Percentiles rank a stretch among this genome's conserved stretches.
Conservation (phyloP, 2,113 vertebrate genomes). For the Crypturellus undulatus region DNA sequence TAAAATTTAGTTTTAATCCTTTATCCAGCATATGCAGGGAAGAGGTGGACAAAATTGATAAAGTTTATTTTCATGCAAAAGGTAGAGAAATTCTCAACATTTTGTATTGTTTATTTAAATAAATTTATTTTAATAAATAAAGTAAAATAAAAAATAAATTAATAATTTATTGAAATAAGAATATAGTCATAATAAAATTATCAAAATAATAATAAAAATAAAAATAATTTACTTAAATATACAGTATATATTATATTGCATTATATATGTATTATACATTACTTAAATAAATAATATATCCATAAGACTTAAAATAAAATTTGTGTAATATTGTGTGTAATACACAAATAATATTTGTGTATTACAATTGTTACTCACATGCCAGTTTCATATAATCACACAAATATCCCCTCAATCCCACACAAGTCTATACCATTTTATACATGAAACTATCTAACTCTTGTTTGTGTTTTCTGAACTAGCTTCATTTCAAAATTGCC, state of each 20-base stretch:
- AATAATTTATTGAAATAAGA: too few species aligned
- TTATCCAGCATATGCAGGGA: background rate
- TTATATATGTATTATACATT: background rate
- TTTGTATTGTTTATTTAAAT: background rate
- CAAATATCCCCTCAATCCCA: background rate
- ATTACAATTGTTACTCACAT: background rate
- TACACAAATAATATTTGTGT: too few species aligned
- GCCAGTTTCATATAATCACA: background rate
- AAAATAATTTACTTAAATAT: too few species aligned
- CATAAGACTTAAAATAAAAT: rapidly evolving
- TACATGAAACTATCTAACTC: background rate
- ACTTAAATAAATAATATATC: background rate
- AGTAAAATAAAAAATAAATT: background rate
- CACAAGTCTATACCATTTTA: background rate
- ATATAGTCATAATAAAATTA: too few species aligned
- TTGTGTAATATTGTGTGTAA: too few species aligned
- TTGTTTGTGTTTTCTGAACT: background rate
- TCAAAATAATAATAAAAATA: too few species aligned
- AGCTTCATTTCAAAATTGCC: rapidly evolving
- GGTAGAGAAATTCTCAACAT: background rate
- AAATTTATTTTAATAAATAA: background rate
- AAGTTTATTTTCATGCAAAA: background rate
- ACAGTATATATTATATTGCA: too few species aligned
- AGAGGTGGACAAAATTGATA: background rate
- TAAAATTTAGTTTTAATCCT: background rate